Evolutionary conservation across 2,113 vertebrate genomes (phyloP).

Genomic region (Motacilla alba): DNA sequence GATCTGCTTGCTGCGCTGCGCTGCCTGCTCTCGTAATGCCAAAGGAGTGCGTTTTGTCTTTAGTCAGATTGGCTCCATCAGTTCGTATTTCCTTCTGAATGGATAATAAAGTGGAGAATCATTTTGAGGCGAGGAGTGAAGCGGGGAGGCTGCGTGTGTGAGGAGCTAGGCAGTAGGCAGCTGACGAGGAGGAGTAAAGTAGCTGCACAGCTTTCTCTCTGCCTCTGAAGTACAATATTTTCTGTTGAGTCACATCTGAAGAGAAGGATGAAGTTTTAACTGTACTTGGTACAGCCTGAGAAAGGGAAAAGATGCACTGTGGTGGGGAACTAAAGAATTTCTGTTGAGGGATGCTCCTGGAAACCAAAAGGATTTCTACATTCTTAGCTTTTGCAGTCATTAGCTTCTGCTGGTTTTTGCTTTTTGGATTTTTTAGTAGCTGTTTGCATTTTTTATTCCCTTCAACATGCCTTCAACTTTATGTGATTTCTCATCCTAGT

Average conservation of each 20-base stretch:
- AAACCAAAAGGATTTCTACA: conserved; percentile 45
- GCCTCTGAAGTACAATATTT: conserved; percentile 61
- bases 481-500: neutral
- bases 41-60: conserved; percentile 21
- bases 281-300: conserved; percentile 45
- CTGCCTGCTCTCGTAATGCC: neutral
- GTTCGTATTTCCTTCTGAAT: conserved; percentile 50
- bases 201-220: conserved; percentile 74
- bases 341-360: conserved; percentile 20
- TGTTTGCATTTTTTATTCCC: neutral
- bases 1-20: neutral
- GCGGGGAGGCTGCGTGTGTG: conserved; percentile 42
- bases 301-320: neutral
- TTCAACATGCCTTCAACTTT: conserved; percentile 58
- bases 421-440: conserved; percentile 63
- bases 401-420: conserved; percentile 28
- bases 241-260: conserved; percentile 67
- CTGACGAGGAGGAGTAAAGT: conserved; percentile 78
- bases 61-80: conserved; percentile 46
- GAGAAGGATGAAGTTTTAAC: conserved; percentile 69
- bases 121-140: conserved; percentile 37
- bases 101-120: conserved; percentile 55
- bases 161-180: conserved; percentile 74
- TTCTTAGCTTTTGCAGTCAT: conserved; percentile 49
- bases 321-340: conserved; percentile 27